These are phyloP conservation scores for Psittacula derbiana DNA, from an alignment of 2,797 vertebrate species.

Conservation along the genomic window DNA sequence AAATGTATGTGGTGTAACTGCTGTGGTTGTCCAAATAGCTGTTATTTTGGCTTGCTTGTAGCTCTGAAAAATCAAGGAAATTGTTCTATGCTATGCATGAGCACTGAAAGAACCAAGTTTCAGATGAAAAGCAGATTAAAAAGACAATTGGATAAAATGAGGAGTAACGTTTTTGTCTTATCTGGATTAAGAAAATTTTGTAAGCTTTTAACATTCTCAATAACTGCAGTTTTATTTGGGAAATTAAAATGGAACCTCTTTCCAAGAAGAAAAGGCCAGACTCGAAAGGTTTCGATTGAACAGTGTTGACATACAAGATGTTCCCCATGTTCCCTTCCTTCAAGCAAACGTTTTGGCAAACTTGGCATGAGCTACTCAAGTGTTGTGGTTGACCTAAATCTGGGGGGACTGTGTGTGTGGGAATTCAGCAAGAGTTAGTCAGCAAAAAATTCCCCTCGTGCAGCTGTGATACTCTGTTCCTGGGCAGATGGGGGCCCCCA, in stretches of 20 bases:
- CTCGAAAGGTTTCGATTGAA: not conserved
- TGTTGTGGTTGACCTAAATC: not conserved
- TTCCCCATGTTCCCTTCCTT: not conserved
- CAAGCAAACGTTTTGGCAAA: not conserved
- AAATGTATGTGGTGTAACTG: not conserved
- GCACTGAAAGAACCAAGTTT: not conserved
- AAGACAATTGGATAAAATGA: not conserved
- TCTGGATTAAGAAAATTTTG: not conserved
- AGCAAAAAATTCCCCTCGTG: not conserved
- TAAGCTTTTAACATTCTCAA: not conserved
- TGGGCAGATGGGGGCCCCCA: not conserved
- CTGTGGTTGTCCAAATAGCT: not conserved
- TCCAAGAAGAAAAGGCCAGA: not conserved
- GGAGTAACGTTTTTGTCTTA: not conserved
- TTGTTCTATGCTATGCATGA: not conserved
- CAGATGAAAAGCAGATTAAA: not conserved
- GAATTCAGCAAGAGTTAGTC: not conserved
- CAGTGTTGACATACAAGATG: not conserved
- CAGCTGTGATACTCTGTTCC: not conserved
- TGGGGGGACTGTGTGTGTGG: not conserved
- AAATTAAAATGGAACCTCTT: not conserved
- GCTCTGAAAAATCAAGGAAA: not conserved
- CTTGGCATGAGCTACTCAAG: not conserved
- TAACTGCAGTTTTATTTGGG: not conserved
- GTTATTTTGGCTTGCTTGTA: not conserved